These are phyloP conservation scores for Drosophila nigrodunni DNA, from an alignment of 1,140 invertebrate genomes.

Conservation along the genomic window DNA sequence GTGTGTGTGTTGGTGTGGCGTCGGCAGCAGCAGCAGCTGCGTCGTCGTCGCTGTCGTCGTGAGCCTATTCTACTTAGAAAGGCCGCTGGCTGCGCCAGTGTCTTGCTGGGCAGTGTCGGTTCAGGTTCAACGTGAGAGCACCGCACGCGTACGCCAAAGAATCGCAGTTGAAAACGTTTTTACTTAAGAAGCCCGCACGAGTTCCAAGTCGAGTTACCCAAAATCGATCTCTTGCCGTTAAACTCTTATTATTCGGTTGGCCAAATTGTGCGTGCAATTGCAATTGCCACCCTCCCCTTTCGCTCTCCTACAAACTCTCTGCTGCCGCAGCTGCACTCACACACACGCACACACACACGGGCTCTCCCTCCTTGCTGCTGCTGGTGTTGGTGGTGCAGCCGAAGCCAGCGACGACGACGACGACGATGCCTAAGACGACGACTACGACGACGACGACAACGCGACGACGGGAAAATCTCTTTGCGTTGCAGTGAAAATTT, in stretches of 20 bases:
- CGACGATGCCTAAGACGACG: constrained; percentile 28
- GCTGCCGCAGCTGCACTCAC: constrained; percentile 15
- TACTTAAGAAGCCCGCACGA: neutral
- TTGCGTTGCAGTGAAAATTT: constrained; percentile 75
- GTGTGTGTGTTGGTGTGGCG: constrained; percentile 30
- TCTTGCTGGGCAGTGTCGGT: constrained; percentile 84
- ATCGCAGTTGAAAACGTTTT: constrained; percentile 36
- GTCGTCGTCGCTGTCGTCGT: constrained; percentile 32
- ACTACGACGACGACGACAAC: constrained; percentile 54
- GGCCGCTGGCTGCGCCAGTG: constrained; percentile 64
- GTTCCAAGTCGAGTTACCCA: constrained; percentile 20
- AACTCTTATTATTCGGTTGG: constrained; percentile 34
- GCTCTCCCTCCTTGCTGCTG: constrained; percentile 30
- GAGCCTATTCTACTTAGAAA: constrained; percentile 79
- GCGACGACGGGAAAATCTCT: constrained; percentile 75
- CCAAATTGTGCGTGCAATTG: constrained; percentile 51
- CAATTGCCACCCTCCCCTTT: constrained; percentile 26
- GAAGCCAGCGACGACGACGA: constrained; percentile 39
- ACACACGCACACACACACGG: constrained; percentile 11
- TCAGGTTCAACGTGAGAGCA: constrained; percentile 79
- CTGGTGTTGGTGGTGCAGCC: constrained; percentile 56
- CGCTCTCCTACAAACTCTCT: neutral
- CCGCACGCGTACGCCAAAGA: constrained; percentile 69
- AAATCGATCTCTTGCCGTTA: constrained; percentile 9
- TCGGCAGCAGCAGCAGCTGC: constrained; percentile 45